Conservation (phyloP, 2,888 invertebrate genomes). For the Callyntrura guangdongensis region DNA sequence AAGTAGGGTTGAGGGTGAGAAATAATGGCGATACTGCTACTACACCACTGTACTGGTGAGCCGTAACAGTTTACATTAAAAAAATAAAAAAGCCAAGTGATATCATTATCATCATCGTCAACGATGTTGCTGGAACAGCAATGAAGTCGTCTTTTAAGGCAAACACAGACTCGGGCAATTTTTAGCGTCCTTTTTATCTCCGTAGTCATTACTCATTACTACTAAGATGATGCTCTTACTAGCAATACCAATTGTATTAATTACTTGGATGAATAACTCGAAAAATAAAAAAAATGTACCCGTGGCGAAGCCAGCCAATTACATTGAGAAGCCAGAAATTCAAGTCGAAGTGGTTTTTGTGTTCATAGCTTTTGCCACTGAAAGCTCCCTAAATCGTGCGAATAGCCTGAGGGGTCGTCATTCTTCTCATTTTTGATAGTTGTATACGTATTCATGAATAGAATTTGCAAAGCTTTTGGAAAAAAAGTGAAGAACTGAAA, state of each 20-base stretch:
- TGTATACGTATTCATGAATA: neutral
- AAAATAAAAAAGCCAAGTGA: neutral
- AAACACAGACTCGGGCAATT: neutral
- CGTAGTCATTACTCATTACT: neutral
- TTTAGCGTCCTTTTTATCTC: conserved; percentile 22
- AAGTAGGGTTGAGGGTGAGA: neutral
- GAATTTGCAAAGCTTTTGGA: neutral
- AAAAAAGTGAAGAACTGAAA: neutral
- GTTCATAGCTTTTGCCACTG: neutral
- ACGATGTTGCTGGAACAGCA: neutral
- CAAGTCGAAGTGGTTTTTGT: neutral
- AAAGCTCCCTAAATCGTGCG: neutral
- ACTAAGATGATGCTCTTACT: neutral
- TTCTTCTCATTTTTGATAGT: neutral
- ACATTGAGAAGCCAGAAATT: neutral
- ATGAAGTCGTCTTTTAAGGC: neutral
- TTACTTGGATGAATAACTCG: conserved; percentile 35
- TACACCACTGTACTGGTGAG: conserved; percentile 1
- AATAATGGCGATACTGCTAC: neutral
- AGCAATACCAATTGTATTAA: conserved; percentile 33
- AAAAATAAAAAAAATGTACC: neutral
- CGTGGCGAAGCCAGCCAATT: neutral
- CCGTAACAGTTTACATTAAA: neutral
- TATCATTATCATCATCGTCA: conserved; percentile 28
- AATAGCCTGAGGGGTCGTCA: neutral